Percentiles rank a stretch among this genome's conserved stretches.
Evolutionary conservation across 2,888 invertebrate species (phyloP).

Genomic region (Gymnosoma rotundatum): DNA sequence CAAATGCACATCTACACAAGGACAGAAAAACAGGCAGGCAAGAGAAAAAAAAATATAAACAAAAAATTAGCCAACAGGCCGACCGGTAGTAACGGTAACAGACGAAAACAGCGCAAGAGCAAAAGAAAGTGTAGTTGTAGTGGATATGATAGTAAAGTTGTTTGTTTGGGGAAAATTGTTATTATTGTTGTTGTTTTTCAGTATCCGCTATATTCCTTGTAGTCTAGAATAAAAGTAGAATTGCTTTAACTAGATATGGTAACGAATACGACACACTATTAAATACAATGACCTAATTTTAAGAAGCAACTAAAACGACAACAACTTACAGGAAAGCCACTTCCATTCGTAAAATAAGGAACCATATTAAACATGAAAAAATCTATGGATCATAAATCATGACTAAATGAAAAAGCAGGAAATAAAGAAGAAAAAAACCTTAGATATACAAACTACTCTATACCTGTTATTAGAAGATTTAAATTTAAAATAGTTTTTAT

Average conservation of each 20-base stretch:
- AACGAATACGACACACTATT: conserved; percentile 26
- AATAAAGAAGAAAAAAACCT: conserved; percentile 28
- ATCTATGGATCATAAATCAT: conserved; percentile 12
- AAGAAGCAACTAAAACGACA: conserved; percentile 42
- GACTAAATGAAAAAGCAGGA: conserved; percentile 20
- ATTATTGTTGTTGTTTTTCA: conserved; percentile 35
- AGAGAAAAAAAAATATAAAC: conserved; percentile 14
- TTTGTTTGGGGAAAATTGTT: conserved; percentile 35
- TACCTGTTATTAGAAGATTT: conserved; percentile 36
- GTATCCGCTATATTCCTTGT: conserved; percentile 36
- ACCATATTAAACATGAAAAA: conserved; percentile 18
- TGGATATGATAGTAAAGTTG: conserved; percentile 26
- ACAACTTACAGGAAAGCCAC: neutral
- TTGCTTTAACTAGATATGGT: conserved; percentile 40
- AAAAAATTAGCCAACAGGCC: conserved; percentile 27
- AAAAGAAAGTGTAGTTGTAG: conserved; percentile 63
- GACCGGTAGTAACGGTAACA: conserved; percentile 70
- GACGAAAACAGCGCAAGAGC: conserved; percentile 58
- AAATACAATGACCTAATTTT: conserved; percentile 68
- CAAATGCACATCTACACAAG: conserved; percentile 34
- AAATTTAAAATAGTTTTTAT: conserved; percentile 18
- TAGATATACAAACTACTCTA: neutral
- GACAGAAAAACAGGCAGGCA: conserved; percentile 49
- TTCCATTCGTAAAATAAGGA: conserved; percentile 20
- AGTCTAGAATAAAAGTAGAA: conserved; percentile 36